Conservation (phyloP, 2,888 invertebrate species). For the Macaria liturata region DNA sequence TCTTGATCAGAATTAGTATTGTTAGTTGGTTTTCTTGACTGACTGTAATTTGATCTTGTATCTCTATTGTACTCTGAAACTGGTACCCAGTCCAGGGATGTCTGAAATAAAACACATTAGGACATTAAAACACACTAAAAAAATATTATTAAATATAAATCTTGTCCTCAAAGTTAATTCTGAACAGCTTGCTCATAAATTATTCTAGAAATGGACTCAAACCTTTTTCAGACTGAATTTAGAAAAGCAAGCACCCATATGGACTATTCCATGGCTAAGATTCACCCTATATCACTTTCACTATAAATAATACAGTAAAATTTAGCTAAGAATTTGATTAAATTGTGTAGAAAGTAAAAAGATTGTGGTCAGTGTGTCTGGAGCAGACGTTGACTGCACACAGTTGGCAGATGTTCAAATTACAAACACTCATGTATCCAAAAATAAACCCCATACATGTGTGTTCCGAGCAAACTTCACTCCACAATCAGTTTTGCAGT, state of each 20-base stretch:
- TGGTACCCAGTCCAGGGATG: slow-evolving; percentile 80
- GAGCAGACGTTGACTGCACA: slow-evolving; percentile 30
- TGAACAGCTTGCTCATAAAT: no score
- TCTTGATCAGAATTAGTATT: slow-evolving; percentile 74
- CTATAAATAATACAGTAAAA: neutral
- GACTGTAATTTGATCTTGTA: slow-evolving; percentile 72
- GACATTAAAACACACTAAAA: neutral
- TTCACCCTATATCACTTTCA: slow-evolving; percentile 10
- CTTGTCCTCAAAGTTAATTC: no score
- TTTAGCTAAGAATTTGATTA: slow-evolving; percentile 11
- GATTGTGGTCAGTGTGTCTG: slow-evolving; percentile 19
- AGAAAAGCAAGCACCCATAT: slow-evolving; percentile 79
- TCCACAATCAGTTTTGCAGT: slow-evolving; percentile 29
- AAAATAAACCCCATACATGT: slow-evolving; percentile 64
- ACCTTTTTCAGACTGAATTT: slow-evolving; percentile 75
- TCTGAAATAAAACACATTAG: slow-evolving; percentile 62
- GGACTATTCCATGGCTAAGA: slow-evolving; percentile 33
- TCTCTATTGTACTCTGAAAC: slow-evolving; percentile 72
- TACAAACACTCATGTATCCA: slow-evolving; percentile 59
- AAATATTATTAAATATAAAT: no score
- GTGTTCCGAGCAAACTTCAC: slow-evolving; percentile 62
- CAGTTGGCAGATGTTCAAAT: slow-evolving; percentile 70
- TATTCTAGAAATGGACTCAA: slow-evolving; percentile 40
- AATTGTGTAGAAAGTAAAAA: slow-evolving; percentile 10
- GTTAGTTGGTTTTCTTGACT: slow-evolving; percentile 75